Base-by-base conservation (phyloP, 1,140 invertebrate genomes). In the Rhopalosiphum padi region DNA sequence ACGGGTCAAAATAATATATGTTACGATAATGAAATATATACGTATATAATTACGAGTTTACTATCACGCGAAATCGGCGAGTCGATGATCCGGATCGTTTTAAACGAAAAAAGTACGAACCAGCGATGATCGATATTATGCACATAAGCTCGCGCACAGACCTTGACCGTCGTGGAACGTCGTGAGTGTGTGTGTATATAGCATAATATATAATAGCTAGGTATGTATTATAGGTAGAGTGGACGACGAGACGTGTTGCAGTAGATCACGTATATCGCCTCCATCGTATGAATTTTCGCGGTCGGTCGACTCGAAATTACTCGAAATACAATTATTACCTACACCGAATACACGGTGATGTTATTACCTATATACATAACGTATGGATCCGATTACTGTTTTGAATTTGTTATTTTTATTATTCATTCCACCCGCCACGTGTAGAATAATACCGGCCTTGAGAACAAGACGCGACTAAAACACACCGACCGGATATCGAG, bases 401-500 rank as follows among this genome's bases (percentile, higher is more conserved):
- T 77, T 77, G 18, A 77, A 77, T n/a, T n/a, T 77, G 15, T 77
- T n/a, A 18, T 77, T 77, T 18, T 77, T 18, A n/a, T 77, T 18
- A n/a, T 77, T 77, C 60, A 77, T 77, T 77, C 30, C 60, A 77
- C 60, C 60, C 60, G 30, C n/a, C 30, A 77, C 3, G 30, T 77
- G 6, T 6, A 77, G n/a, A 68, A 30, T n/a, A 30, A 18, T 68
- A n/a, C 60, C n/a, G 60, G 60, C 60, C 82, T 35, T 83, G 82
- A 41, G 82, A 83, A 83, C 35, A 2, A 35, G 77, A 83, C 15
- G 77, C 77, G 77, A 22, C 37, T 83, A 83, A 37, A 83, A 83
- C 82, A 83, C 82, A 83, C 37, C 35, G 82, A 83, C 82, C 82
- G 82, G 82, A 83, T 83, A 83, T 83, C 82, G 82, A 83, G 21